Evolutionary conservation across 35 echinoderm and acorn worm genomes (phyloP).

Genomic region (Ophiothrix spiculata): DNA sequence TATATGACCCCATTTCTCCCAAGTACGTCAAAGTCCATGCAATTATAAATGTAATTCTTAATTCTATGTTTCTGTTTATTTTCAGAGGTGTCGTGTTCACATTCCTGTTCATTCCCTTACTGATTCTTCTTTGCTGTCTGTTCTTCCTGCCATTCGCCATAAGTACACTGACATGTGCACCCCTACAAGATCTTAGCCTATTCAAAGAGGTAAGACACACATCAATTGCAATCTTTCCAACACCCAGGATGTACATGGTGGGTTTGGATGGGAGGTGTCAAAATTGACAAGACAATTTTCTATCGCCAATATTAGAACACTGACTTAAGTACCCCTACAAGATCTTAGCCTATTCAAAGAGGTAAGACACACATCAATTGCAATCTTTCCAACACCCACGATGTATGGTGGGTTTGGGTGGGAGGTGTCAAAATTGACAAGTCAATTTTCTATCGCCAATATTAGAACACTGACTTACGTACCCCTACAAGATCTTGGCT

Average conservation of each 20-base stretch:
- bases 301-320: background rate
- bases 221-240: too few species aligned
- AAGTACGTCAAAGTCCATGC: too few species aligned
- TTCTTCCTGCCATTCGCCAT: constrained; percentile 40
- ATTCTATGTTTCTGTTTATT: too few species aligned
- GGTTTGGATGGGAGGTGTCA: too few species aligned
- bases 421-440: too few species aligned
- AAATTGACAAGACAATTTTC: too few species aligned
- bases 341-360: constrained; percentile 49
- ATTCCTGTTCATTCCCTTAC: constrained; percentile 67
- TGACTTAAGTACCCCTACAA: constrained; percentile 56
- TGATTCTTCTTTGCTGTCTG: constrained; percentile 58
- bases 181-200: constrained; percentile 42
- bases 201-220: constrained; percentile 58
- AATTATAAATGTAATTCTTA: too few species aligned
- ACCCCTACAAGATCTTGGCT: constrained; percentile 43
- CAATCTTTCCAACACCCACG: too few species aligned
- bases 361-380: constrained; percentile 49
- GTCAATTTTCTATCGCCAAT: too few species aligned
- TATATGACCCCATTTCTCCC: too few species aligned
- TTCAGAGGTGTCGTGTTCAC: constrained; percentile 83
- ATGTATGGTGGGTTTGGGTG: too few species aligned
- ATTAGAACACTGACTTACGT: constrained; percentile 38
- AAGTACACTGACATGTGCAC: constrained; percentile 44
- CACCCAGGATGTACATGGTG: too few species aligned